phyloP scores from a whole-genome alignment of 2,797 vertebrate species.

The Kryptopterus vitreolus region DNA sequence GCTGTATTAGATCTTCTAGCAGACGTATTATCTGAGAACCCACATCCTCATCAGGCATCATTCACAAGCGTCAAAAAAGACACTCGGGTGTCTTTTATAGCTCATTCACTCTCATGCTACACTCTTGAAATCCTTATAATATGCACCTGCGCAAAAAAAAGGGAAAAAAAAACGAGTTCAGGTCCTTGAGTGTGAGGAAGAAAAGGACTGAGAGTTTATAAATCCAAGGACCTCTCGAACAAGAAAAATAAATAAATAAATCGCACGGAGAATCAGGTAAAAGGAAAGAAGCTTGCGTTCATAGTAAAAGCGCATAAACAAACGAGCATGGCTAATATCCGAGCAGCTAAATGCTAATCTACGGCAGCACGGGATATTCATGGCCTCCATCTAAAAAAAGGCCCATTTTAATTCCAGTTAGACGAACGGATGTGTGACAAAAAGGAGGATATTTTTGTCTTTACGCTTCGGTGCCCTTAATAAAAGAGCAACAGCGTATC shows the following conservation, averaged over 20 bases:
- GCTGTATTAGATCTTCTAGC: background rate
- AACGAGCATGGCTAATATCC: slow-evolving; percentile 18
- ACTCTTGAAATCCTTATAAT: background rate
- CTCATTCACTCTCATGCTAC: slow-evolving; percentile 35
- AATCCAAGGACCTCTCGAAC: background rate
- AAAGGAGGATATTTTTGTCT: background rate
- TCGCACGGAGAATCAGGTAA: background rate
- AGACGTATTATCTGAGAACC: background rate
- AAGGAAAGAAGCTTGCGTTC: background rate
- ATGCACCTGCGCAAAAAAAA: background rate
- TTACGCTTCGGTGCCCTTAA: slow-evolving; percentile 35
- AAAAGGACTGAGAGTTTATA: background rate
- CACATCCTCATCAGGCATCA: slow-evolving; percentile 37
- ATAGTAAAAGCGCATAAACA: background rate
- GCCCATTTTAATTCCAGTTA: slow-evolving; percentile 26
- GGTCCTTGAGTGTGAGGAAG: background rate
- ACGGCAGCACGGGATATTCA: slow-evolving; percentile 32
- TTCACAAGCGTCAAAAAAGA: slow-evolving; percentile 33
- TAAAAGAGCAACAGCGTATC: slow-evolving; percentile 32
- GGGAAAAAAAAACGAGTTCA: background rate
- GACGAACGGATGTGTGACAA: background rate
- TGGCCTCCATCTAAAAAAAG: slow-evolving; percentile 34
- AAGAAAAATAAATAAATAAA: background rate
- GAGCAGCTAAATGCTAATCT: slow-evolving; percentile 39
- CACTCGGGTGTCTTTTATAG: slow-evolving; percentile 14